Percentiles rank a stretch among this genome's conserved stretches.
phyloP scores from a whole-genome alignment of 2,888 invertebrate species.

The Drosophila kanekoi region DNA sequence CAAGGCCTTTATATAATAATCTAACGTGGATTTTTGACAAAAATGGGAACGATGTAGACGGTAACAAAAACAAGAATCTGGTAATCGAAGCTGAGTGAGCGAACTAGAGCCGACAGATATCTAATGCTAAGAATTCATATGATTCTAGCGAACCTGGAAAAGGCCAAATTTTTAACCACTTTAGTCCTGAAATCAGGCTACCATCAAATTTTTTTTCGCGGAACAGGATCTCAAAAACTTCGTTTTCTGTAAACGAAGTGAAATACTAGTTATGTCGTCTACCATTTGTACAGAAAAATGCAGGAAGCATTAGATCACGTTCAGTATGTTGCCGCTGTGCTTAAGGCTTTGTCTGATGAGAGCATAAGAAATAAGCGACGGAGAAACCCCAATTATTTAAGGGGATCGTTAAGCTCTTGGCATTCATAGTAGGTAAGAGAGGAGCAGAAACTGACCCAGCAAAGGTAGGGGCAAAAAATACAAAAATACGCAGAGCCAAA shows the following conservation, averaged over 20 bases:
- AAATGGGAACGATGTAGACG: too few relatives aligned
- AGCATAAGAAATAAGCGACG: background rate
- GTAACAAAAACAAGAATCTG: background rate
- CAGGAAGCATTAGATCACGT: too few relatives aligned
- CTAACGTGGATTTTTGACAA: too few relatives aligned
- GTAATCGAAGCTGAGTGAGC: conserved; percentile 3
- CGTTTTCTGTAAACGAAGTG: conserved; percentile 1
- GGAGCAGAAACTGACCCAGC: background rate
- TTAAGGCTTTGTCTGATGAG: background rate
- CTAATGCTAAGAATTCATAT: conserved; percentile 8
- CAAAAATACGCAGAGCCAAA: conserved; percentile 1
- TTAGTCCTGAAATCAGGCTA: background rate
- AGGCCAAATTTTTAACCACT: background rate
- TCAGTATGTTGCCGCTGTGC: background rate
- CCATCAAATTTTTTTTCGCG: background rate
- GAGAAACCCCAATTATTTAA: conserved; percentile 6
- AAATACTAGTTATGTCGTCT: too few relatives aligned
- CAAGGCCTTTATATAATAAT: too few relatives aligned
- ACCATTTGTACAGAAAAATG: too few relatives aligned
- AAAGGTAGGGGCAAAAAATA: too few relatives aligned
- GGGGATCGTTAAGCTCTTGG: background rate
- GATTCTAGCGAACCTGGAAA: background rate
- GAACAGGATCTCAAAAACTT: background rate
- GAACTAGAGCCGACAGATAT: background rate
- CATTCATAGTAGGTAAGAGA: background rate